Evolutionary conservation across 2,113 vertebrate genomes (phyloP).

Genomic region (Bungarus multicinctus): DNA sequence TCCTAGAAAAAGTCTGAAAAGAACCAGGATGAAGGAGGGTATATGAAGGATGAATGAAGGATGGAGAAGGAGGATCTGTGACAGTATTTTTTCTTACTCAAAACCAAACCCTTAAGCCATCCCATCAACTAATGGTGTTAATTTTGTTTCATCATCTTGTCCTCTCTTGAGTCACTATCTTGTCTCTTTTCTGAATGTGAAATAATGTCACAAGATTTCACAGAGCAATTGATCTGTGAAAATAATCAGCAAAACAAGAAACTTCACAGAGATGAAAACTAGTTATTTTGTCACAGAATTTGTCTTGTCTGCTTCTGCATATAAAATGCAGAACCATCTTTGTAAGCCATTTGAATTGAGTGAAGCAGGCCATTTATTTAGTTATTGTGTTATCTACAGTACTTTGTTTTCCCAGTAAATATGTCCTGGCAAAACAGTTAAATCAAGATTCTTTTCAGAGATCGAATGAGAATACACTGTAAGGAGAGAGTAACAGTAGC

Average conservation of each 20-base stretch:
- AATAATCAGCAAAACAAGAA: neutral
- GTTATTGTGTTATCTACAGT: neutral
- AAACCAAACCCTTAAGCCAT: neutral
- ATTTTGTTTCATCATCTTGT: neutral
- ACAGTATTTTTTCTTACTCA: neutral
- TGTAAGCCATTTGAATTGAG: neutral
- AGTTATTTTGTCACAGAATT: neutral
- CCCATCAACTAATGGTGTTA: neutral
- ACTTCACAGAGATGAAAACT: neutral
- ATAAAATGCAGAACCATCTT: neutral
- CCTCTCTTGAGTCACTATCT: neutral
- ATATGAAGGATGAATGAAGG: no score
- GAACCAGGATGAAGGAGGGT: neutral
- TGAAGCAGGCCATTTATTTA: neutral
- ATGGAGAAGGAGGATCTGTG: neutral
- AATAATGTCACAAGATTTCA: neutral
- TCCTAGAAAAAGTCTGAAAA: neutral
- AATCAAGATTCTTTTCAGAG: neutral
- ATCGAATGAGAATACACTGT: neutral
- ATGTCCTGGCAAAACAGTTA: neutral
- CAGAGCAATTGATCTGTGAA: neutral
- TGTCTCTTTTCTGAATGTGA: neutral
- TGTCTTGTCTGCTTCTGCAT: neutral
- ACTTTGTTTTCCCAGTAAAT: neutral
- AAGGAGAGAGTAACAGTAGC: neutral